Conservation (phyloP, 2,113 vertebrate species). For the Hepsetus odoe region DNA sequence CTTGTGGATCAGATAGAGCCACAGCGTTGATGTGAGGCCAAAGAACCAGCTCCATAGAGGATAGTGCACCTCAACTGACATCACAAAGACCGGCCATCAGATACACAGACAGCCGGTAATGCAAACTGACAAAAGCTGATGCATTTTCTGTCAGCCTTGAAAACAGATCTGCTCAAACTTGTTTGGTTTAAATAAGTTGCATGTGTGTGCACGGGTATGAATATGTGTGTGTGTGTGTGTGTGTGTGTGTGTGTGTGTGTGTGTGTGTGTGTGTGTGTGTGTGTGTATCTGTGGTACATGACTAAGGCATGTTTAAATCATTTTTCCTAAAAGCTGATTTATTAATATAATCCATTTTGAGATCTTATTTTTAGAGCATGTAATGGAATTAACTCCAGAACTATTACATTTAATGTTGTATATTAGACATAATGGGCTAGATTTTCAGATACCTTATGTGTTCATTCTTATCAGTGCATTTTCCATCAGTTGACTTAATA, state of each 20-base stretch:
- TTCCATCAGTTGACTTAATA: conserved; percentile 45
- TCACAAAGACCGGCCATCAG: conserved; percentile 15
- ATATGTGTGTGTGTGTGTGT: too few species aligned
- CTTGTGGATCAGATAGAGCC: conserved; percentile 65
- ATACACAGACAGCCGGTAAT: conserved; percentile 29
- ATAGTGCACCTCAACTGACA: conserved; percentile 17
- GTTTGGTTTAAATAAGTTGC: not conserved
- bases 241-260: too few species aligned
- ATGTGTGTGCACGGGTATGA: too few species aligned
- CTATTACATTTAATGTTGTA: not conserved
- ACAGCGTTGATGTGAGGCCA: conserved; percentile 51
- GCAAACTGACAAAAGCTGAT: conserved; percentile 10
- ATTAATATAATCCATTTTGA: not conserved
- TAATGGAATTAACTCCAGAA: not conserved
- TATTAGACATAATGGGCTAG: not conserved
- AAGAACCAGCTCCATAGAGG: conserved; percentile 34
- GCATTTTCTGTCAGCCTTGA: not conserved
- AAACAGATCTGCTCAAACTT: conserved; percentile 3
- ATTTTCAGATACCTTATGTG: not conserved
- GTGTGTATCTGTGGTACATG: too few species aligned
- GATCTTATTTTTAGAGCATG: not conserved
- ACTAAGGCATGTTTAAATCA: not conserved
- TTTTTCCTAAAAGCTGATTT: not conserved
- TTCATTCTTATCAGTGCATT: conserved; percentile 34
- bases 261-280: too few species aligned